Evolutionary conservation across 92 coral and sea anemone species (phyloP).

Genomic region (Phenganax stokvisi): DNA sequence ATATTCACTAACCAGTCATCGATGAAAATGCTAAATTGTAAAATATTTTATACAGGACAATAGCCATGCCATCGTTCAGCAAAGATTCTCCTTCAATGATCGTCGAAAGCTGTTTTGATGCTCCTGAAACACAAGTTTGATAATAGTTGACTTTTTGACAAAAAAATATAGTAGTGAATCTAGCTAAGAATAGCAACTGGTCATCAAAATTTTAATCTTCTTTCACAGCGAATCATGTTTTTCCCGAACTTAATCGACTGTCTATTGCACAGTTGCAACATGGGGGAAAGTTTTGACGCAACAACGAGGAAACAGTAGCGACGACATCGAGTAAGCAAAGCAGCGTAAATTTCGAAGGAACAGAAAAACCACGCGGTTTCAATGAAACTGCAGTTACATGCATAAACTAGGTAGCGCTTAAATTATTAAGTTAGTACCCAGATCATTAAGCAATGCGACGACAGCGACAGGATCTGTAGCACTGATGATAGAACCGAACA

Average conservation of each 20-base stretch:
- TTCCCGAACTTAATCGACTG: background rate
- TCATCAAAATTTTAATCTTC: background rate
- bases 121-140: conserved; percentile 47
- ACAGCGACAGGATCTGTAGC: conserved; percentile 99
- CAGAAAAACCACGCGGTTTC: too few species aligned
- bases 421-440: conserved; percentile 47
- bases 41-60: conserved; percentile 93
- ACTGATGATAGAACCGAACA: conserved; percentile 92
- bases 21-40: conserved; percentile 83
- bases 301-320: background rate
- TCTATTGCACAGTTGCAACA: background rate
- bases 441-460: conserved; percentile 79
- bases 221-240: background rate
- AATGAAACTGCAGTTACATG: too few species aligned
- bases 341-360: too few species aligned
- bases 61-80: conserved; percentile 98
- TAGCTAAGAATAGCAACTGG: too few species aligned
- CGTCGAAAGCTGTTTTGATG: conserved; percentile 86
- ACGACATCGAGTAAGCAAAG: too few species aligned
- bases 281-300: background rate
- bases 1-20: conserved; percentile 70
- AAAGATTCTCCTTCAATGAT: conserved; percentile 97
- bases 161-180: background rate
- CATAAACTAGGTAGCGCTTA: too few species aligned
- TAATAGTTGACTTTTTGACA: background rate